Evolutionary conservation across 2,113 vertebrate genomes (phyloP).

Genomic region (Ondatra zibethicus): DNA sequence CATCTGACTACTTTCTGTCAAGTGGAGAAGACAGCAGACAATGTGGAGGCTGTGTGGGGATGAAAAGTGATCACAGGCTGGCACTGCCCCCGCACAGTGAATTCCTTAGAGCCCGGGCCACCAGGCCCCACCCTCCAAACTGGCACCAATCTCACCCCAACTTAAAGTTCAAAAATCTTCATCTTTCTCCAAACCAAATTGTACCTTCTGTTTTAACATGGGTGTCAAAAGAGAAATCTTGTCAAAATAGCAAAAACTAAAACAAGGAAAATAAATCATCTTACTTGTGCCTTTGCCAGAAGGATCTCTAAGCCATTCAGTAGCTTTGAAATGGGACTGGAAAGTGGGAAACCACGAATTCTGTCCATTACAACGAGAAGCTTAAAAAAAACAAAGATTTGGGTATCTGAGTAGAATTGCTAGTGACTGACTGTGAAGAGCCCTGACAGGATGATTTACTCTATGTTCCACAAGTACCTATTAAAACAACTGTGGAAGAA

Average conservation of each 20-base stretch:
- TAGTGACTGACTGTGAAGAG: neutral
- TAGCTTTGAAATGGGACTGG: constrained; percentile 96
- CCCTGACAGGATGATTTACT: neutral
- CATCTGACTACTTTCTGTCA: neutral
- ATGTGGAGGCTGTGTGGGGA: neutral
- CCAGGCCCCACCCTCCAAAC: neutral
- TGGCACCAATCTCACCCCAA: neutral
- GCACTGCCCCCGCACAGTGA: neutral
- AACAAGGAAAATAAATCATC: constrained; percentile 41
- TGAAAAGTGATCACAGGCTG: neutral
- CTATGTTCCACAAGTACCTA: neutral
- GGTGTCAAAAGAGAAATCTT: neutral
- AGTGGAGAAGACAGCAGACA: neutral
- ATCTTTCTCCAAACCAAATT: neutral
- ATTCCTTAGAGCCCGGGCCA: neutral
- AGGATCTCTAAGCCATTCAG: constrained; percentile 98
- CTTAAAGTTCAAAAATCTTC: neutral
- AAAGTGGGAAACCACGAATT: constrained; percentile 93
- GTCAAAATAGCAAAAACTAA: neutral
- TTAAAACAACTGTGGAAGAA: neutral
- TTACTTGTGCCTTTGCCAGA: constrained; percentile 96
- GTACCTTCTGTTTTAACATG: neutral
- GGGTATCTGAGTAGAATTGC: neutral
- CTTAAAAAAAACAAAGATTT: constrained; percentile 81
- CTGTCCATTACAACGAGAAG: constrained; percentile 93